A percentile compares a stretch with the other conserved stretches of the same genome.
These are phyloP conservation scores for Dioctria rufipes DNA, from an alignment of 2,888 invertebrate genomes.

Conservation along the genomic window DNA sequence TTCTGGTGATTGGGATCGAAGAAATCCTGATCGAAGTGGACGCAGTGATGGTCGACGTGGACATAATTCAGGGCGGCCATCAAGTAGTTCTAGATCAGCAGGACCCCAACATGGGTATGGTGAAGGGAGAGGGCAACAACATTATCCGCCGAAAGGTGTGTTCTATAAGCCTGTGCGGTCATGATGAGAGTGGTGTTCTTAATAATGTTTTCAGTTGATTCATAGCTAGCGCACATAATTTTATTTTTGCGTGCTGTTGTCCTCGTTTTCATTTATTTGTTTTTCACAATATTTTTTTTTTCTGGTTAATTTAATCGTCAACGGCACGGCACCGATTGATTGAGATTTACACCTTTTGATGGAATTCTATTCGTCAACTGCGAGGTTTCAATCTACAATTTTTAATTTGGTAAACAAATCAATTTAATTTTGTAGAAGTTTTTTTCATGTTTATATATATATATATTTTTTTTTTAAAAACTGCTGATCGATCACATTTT, in stretches of 20 bases:
- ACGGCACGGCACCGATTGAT: neutral
- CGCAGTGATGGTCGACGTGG: conserved; percentile 64
- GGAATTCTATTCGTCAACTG: conserved; percentile 17
- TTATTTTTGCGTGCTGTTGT: conserved; percentile 32
- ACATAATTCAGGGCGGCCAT: conserved; percentile 68
- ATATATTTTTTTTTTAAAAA: conserved; percentile 4
- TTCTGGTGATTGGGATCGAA: conserved; percentile 68
- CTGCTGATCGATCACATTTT: neutral
- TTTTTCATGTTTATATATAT: conserved; percentile 11
- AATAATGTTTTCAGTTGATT: conserved; percentile 21
- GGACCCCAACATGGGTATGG: conserved; percentile 79
- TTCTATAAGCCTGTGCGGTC: conserved; percentile 64
- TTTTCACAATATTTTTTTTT: conserved; percentile 16
- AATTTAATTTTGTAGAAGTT: conserved; percentile 25
- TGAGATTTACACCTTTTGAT: neutral
- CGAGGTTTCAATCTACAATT: neutral
- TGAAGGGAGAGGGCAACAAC: conserved; percentile 81
- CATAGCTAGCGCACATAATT: conserved; percentile 1
- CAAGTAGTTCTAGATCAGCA: conserved; percentile 68
- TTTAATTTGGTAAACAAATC: conserved; percentile 30
- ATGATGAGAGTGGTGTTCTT: conserved; percentile 40
- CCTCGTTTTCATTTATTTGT: conserved; percentile 18
- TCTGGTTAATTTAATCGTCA: neutral
- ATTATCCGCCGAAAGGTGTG: conserved; percentile 81
- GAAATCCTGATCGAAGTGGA: conserved; percentile 65